Conservation (phyloP, 2,113 vertebrate species). For the Sphaerodactylus townsendi region DNA sequence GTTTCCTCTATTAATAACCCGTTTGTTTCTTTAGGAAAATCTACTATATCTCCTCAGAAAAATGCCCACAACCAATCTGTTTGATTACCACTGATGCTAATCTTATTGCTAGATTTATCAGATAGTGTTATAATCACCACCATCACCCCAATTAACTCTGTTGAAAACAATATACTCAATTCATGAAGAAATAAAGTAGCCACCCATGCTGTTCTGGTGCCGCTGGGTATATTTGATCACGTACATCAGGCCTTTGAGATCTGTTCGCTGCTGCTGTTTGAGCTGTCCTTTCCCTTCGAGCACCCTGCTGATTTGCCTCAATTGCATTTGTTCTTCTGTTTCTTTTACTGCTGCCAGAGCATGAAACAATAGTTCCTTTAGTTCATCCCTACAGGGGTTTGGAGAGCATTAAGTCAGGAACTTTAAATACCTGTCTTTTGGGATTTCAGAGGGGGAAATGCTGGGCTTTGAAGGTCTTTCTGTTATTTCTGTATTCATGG, state of each 20-base stretch:
- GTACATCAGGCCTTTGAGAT: background rate
- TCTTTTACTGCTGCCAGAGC: background rate
- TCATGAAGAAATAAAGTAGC: background rate
- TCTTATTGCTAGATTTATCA: too few species aligned
- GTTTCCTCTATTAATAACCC: too few species aligned
- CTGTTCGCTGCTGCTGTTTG: background rate
- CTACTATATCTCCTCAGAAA: too few species aligned
- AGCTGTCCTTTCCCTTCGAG: background rate
- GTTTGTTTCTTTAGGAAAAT: too few species aligned
- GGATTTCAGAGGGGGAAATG: background rate
- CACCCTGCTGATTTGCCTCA: background rate
- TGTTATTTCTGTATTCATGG: background rate
- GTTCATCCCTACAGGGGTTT: background rate
- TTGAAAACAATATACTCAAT: background rate
- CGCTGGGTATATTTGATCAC: background rate
- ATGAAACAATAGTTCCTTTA: background rate
- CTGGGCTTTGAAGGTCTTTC: background rate
- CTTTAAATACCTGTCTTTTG: constrained; percentile 3
- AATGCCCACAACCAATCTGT: too few species aligned
- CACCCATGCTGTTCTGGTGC: too few species aligned
- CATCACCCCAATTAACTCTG: too few species aligned
- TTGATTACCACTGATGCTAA: too few species aligned
- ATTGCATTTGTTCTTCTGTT: background rate
- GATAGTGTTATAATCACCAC: too few species aligned
- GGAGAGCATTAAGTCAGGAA: background rate